A percentile compares a stretch with the other conserved stretches of the same genome.
These are phyloP conservation scores for Lordiphosa collinella DNA, from an alignment of 1,140 invertebrate species.

Conservation along the genomic window DNA sequence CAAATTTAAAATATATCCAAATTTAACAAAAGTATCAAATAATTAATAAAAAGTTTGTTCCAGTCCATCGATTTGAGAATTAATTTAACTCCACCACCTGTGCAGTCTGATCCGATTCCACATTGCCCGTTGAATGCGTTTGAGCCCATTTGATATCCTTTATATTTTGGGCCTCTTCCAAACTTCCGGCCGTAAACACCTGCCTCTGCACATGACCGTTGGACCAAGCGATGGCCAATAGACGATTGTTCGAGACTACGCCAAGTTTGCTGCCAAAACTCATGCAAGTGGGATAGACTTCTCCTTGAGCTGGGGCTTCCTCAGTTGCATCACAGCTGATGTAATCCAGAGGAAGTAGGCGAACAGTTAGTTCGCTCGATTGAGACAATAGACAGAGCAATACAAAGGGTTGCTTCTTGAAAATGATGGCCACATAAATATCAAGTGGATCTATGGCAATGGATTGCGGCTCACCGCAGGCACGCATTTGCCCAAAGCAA, in stretches of 20 bases:
- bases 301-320: too few species aligned
- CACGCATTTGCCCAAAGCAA: not conserved
- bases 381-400: slow-evolving; percentile 1
- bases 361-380: too few species aligned
- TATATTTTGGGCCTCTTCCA: not conserved
- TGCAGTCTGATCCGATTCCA: too few species aligned
- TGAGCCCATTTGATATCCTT: not conserved
- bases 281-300: slow-evolving; percentile 18
- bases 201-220: slow-evolving; percentile 9
- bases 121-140: too few species aligned
- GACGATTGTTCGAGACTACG: not conserved
- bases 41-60: too few species aligned
- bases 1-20: too few species aligned
- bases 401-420: slow-evolving; percentile 23
- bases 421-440: slow-evolving; percentile 25
- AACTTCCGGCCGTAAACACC: not conserved
- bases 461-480: slow-evolving; percentile 1
- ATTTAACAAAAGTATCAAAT: too few species aligned
- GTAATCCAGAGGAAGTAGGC: not conserved
- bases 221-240: slow-evolving; percentile 1
- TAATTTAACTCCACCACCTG: too few species aligned
- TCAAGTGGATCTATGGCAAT: slow-evolving; percentile 27
- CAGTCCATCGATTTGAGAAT: too few species aligned
- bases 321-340: not conserved
- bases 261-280: not conserved